Percentiles rank a stretch among this genome's conserved stretches.
These are phyloP conservation scores for Camponotus pennsylvanicus DNA, from an alignment of 1,140 invertebrate species.

Conservation along the genomic window DNA sequence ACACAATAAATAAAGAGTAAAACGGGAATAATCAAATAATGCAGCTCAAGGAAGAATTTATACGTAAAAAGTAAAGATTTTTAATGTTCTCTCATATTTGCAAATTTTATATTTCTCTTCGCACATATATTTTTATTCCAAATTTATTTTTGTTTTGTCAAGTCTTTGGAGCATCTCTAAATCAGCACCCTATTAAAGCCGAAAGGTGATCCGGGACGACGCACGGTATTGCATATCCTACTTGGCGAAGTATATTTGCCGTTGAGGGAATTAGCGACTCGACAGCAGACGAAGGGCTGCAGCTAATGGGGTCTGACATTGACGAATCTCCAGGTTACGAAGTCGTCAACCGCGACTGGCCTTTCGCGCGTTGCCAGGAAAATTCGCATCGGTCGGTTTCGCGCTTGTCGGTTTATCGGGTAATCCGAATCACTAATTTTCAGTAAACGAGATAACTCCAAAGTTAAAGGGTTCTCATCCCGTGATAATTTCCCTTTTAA, in stretches of 20 bases:
- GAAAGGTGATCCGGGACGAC: conserved; percentile 39
- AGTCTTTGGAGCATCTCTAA: conserved; percentile 16
- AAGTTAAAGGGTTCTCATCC: conserved; percentile 3
- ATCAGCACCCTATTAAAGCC: conserved; percentile 43
- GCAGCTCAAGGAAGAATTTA: not conserved
- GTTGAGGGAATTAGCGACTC: conserved; percentile 76
- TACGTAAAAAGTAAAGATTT: not conserved
- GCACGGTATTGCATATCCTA: not conserved
- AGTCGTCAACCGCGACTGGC: conserved; percentile 77
- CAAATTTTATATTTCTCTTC: not conserved
- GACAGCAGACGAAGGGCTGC: conserved; percentile 72
- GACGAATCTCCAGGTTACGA: conserved; percentile 81
- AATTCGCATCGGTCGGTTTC: conserved; percentile 67
- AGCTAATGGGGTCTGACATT: conserved; percentile 82
- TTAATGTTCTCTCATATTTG: not conserved
- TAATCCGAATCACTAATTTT: conserved; percentile 71
- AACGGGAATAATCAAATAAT: no score
- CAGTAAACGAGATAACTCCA: conserved; percentile 30
- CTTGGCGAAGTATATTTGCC: conserved; percentile 23
- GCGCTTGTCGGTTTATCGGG: conserved; percentile 64
- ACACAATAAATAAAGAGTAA: no score
- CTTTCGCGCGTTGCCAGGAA: conserved; percentile 41
- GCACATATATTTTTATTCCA: not conserved
- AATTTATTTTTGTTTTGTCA: not conserved
- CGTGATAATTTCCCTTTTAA: not conserved